Conservation (phyloP, 1,140 invertebrate species). For the Drosophila ananassae region DNA sequence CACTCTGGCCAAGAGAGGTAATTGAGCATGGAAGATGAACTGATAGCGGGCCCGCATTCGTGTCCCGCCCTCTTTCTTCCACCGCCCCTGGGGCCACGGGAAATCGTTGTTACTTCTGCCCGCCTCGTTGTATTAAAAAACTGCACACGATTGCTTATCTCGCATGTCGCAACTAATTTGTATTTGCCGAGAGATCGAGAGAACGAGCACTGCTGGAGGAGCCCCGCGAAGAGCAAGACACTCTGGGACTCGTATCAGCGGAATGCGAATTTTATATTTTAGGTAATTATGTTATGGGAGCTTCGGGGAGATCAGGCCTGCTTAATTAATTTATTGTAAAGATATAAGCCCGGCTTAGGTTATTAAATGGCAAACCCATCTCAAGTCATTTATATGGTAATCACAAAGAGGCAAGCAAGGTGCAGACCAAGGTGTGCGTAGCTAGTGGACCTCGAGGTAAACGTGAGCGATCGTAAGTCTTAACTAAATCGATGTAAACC, state of each 20-base stretch:
- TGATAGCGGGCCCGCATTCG: slow-evolving; percentile 49
- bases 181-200: slow-evolving; percentile 48
- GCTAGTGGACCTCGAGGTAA: neutral
- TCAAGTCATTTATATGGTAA: slow-evolving; percentile 25
- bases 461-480: slow-evolving; percentile 4
- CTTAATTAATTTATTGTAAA: slow-evolving; percentile 21
- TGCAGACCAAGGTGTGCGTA: neutral
- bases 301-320: neutral
- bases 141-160: slow-evolving; percentile 67
- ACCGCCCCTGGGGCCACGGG: slow-evolving; percentile 8
- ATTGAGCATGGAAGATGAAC: slow-evolving; percentile 61
- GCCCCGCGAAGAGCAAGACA: slow-evolving; percentile 16
- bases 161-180: slow-evolving; percentile 71
- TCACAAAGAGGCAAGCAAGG: slow-evolving; percentile 3
- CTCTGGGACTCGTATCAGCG: neutral
- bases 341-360: slow-evolving; percentile 8
- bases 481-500: slow-evolving; percentile 19
- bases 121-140: slow-evolving; percentile 36
- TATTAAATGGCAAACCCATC: slow-evolving; percentile 22
- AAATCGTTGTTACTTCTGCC: slow-evolving; percentile 52
- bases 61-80: slow-evolving; percentile 16
- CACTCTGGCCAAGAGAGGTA: slow-evolving; percentile 35
- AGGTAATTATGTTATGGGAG: slow-evolving; percentile 54
- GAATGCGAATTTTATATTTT: slow-evolving; percentile 38
- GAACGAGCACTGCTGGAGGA: slow-evolving; percentile 3